These are phyloP conservation scores for Virgularia gustaviana DNA, from an alignment of 92 coral and sea anemone genomes.

Conservation along the genomic window DNA sequence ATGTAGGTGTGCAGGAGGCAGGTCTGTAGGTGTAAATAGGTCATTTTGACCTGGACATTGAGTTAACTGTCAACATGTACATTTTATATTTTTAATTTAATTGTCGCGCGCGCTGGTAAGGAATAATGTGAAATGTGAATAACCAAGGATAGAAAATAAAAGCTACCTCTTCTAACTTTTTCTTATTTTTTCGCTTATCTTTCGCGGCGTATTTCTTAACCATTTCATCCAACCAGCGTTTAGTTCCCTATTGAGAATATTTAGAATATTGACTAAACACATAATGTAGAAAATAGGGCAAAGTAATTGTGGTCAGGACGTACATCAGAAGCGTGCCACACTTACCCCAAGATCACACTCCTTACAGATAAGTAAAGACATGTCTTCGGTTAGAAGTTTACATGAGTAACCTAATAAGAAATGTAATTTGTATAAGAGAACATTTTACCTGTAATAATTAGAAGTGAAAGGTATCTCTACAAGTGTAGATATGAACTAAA, in stretches of 20 bases:
- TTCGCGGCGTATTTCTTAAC: conserved; percentile 42
- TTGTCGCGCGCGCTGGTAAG: not conserved
- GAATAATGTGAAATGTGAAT: not conserved
- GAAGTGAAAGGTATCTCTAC: not conserved
- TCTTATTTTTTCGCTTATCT: conserved; percentile 22
- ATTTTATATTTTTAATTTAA: too few relatives aligned
- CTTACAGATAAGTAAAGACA: conserved; percentile 83
- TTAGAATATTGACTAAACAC: not conserved
- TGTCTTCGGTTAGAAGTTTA: conserved; percentile 78
- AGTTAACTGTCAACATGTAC: too few relatives aligned
- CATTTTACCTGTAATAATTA: not conserved
- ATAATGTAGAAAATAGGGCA: too few relatives aligned
- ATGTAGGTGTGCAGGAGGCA: too few relatives aligned
- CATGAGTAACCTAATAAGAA: conserved; percentile 76
- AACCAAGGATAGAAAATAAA: not conserved
- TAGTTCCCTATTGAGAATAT: conserved; percentile 63
- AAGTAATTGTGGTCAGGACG: too few relatives aligned
- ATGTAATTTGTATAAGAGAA: not conserved
- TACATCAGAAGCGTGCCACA: conserved; percentile 9
- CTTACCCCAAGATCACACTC: conserved; percentile 89
- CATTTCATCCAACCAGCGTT: conserved; percentile 89
- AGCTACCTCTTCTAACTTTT: conserved; percentile 20
- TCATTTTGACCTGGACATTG: too few relatives aligned
- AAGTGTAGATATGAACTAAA: too few relatives aligned
- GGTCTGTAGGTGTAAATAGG: too few relatives aligned